Evolutionary conservation across 2,888 invertebrate species (phyloP).

Genomic region (Tipula unca): DNA sequence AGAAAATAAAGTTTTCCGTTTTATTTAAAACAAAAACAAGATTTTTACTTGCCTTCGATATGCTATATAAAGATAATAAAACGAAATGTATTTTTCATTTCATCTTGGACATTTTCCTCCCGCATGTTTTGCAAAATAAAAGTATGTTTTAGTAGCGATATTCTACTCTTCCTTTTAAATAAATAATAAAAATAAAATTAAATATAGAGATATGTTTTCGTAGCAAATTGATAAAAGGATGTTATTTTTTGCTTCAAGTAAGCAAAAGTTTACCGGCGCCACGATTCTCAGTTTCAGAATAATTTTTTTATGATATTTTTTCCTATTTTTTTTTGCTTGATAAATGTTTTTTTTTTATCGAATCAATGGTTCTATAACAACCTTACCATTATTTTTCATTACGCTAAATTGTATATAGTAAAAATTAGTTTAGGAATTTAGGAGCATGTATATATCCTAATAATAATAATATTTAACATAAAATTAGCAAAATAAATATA

Average conservation of each 20-base stretch:
- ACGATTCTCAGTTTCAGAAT: constrained; percentile 25
- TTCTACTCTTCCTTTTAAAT: neutral
- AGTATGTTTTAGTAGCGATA: neutral
- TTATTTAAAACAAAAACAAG: neutral
- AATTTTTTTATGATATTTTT: neutral
- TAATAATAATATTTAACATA: neutral
- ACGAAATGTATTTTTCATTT: neutral
- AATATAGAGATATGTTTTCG: neutral
- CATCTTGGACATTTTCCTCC: neutral
- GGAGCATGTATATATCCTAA: neutral
- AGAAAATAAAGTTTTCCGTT: neutral
- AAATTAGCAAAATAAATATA: neutral
- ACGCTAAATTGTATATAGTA: neutral
- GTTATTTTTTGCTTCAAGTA: neutral
- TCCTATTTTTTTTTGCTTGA: neutral
- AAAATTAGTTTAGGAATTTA: neutral
- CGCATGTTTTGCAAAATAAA: neutral
- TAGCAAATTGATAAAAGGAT: constrained; percentile 1
- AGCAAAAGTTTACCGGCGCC: constrained; percentile 27
- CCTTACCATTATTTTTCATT: neutral
- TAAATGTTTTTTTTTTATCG: neutral
- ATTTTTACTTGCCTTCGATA: neutral
- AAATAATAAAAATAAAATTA: neutral
- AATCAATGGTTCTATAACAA: neutral
- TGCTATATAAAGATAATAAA: neutral